A percentile compares a stretch with the other conserved stretches of the same genome.
Evolutionary conservation across 2,113 vertebrate species (phyloP).

Genomic region (Plecturocebus donacophilus): DNA sequence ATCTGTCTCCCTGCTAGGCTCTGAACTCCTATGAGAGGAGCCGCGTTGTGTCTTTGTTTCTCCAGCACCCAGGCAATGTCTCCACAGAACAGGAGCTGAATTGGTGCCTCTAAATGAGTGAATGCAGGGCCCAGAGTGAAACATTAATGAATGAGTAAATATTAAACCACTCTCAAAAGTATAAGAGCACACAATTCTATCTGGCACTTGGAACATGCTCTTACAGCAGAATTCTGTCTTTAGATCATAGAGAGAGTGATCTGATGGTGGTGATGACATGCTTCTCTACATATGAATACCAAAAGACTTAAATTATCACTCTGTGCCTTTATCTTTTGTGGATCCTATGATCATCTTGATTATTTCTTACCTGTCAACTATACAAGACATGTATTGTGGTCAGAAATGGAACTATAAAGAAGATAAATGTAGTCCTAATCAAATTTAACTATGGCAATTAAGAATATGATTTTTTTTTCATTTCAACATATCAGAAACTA

Average conservation of each 20-base stretch:
- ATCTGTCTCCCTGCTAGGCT: not conserved
- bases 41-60: not conserved
- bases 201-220: not conserved
- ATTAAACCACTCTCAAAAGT: not conserved
- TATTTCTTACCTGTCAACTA: conserved; percentile 15
- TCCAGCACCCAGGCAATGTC: not conserved
- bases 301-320: conserved; percentile 1
- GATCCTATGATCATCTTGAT: conserved; percentile 10
- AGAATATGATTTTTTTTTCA: not conserved
- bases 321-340: not conserved
- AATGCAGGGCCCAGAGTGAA: not conserved
- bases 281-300: conserved; percentile 20
- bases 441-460: not conserved
- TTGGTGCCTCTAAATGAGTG: not conserved
- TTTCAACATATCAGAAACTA: not conserved
- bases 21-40: not conserved
- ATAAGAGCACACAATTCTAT: not conserved
- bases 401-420: conserved; percentile 24
- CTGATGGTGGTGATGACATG: not conserved
- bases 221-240: not conserved
- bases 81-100: not conserved
- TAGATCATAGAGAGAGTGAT: not conserved
- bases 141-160: not conserved
- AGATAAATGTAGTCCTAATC: conserved; percentile 28
- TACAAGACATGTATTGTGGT: not conserved